Evolutionary conservation across 2,888 invertebrate genomes (phyloP).

Genomic region (Nemotelus pantherinus): DNA sequence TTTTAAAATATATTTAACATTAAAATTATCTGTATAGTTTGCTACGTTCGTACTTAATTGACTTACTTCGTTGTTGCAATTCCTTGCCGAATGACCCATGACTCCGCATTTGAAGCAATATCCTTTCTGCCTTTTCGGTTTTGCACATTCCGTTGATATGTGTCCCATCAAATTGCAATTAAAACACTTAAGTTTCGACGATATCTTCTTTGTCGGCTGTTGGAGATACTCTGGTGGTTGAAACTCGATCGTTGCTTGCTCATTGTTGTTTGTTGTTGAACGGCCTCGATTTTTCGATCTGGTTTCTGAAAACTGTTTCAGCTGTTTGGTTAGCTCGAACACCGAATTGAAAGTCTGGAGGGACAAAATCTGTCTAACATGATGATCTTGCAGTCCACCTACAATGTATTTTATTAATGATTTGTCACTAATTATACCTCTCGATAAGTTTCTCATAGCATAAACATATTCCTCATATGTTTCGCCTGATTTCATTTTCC

Average conservation of each 20-base stretch:
- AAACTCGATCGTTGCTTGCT: too few relatives aligned
- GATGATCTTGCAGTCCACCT: neutral
- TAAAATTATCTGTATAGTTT: neutral
- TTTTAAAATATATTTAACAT: neutral
- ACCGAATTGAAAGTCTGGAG: neutral
- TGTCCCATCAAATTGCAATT: slow-evolving; percentile 2
- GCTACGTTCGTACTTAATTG: neutral
- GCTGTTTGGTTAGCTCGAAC: neutral
- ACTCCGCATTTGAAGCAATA: neutral
- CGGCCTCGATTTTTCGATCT: neutral
- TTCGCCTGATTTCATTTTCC: neutral
- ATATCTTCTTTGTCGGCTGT: too few relatives aligned
- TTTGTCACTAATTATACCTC: neutral
- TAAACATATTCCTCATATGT: slow-evolving; percentile 1
- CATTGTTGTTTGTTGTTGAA: neutral
- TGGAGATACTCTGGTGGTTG: too few relatives aligned
- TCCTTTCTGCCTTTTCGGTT: neutral
- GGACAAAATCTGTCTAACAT: neutral
- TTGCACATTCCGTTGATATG: neutral
- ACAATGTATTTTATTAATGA: slow-evolving; percentile 8
- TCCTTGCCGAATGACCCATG: neutral
- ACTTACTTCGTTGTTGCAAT: neutral
- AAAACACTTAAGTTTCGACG: neutral
- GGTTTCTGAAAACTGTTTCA: neutral
- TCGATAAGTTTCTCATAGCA: neutral